Evolutionary conservation across 2,888 invertebrate genomes (phyloP).

Genomic region (Drosophila mercatorum): DNA sequence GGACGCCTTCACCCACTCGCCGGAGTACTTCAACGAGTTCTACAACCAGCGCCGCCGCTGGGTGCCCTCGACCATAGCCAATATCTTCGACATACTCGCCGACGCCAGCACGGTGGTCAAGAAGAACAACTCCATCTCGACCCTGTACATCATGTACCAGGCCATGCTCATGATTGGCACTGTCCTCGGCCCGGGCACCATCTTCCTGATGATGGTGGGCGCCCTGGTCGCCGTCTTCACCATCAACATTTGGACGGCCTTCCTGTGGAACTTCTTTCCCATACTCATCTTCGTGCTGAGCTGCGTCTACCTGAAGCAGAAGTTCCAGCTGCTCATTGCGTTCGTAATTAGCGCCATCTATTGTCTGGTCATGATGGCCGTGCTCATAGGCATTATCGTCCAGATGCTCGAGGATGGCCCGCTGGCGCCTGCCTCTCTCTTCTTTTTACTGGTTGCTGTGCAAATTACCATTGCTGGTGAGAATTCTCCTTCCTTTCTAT

Average conservation of each 20-base stretch:
- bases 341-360: constrained; percentile 91
- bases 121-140: constrained; percentile 95
- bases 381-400: constrained; percentile 91
- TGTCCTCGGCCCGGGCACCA: constrained; percentile 90
- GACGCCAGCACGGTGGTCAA: constrained; percentile 92
- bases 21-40: constrained; percentile 96
- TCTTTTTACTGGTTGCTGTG: constrained; percentile 90
- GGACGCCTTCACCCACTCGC: constrained; percentile 97
- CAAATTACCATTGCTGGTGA: constrained; percentile 88
- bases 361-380: constrained; percentile 94
- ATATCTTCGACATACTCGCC: constrained; percentile 94
- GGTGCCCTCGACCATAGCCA: constrained; percentile 98
- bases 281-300: constrained; percentile 88
- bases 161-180: constrained; percentile 90
- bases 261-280: constrained; percentile 89
- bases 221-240: constrained; percentile 90
- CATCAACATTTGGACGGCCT: constrained; percentile 89
- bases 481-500: not conserved
- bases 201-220: constrained; percentile 92
- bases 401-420: constrained; percentile 92
- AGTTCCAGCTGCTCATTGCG: constrained; percentile 89
- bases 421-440: constrained; percentile 93
- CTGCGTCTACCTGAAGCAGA: constrained; percentile 88
- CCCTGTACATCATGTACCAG: constrained; percentile 91
- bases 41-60: constrained; percentile 97